Evolutionary conservation across 2,113 vertebrate species (phyloP), one percentile per base, ranked within the genome.

Genomic region (Poeciliopsis occidentalis): DNA sequence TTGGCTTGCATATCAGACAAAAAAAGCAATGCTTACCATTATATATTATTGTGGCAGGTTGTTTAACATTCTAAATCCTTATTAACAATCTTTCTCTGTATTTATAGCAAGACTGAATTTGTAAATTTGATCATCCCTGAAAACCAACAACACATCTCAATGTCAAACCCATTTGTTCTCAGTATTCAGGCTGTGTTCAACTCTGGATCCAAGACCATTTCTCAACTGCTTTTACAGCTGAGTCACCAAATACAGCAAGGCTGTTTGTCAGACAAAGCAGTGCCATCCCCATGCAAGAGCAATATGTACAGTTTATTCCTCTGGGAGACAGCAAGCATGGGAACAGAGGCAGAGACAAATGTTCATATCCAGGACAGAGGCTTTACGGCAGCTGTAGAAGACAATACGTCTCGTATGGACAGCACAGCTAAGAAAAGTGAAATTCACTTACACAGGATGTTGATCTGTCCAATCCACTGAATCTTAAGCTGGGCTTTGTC

Each of bases 251-350:
- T 86, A 69, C 47, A 84, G 68, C 57, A 17, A 66, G 70, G 80
- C 77, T 70, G 83, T 91, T 91, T 91, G 81, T 92, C 89, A 91
- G 71, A 66, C 64, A 12, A 69, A 79, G 86, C 81, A 84, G 85
- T 82, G 78, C 69, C 73, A 73, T 85, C 89, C 83, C 68, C 65
- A 62, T 75, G 69, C 67, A 83, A 69, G 78, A 76, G 79, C 71
- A 37, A 79, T 69, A 85, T 90, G 79, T 69, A 85, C 88, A 74
- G 68, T 72, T 64, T 87, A 80, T 88, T 79, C 68, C 84, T 68
- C 57, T 75, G 41, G 68, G 68, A 60, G 71, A 81, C 64, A 76
- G 69, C 57, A 30, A 73, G 67, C 39, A 65, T 75, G 62, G 17
- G 39, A 44, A 68, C 57, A 54, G 71, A 39, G 69, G 37, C 29